phyloP scores from a whole-genome alignment of 1,140 invertebrate species.

The Nasonia vitripennis region DNA sequence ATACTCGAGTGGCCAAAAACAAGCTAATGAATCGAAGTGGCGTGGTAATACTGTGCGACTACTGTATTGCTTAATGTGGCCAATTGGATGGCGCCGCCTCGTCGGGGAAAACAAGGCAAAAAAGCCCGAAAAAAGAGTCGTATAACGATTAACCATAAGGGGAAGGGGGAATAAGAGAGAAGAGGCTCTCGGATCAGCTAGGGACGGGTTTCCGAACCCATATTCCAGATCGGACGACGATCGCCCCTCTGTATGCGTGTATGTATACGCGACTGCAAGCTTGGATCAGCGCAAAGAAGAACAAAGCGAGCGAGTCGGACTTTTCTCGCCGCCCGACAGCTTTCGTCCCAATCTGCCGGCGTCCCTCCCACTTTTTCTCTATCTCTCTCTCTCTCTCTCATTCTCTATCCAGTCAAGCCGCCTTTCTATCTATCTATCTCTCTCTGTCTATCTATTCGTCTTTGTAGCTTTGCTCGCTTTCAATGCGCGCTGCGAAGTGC shows the following conservation, averaged over 20 bases:
- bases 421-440: not conserved
- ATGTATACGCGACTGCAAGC: too few relatives aligned
- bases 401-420: not conserved
- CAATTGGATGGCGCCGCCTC: not conserved
- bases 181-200: not conserved
- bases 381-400: not conserved
- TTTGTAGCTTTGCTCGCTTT: not conserved
- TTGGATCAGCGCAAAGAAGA: too few relatives aligned
- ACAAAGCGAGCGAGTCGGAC: too few relatives aligned
- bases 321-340: not conserved
- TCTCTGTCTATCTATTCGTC: not conserved
- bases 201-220: too few relatives aligned
- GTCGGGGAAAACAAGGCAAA: slow-evolving; percentile 8
- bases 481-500: slow-evolving; percentile 6
- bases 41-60: too few relatives aligned
- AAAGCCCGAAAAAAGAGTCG: not conserved
- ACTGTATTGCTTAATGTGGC: too few relatives aligned
- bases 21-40: too few relatives aligned
- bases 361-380: not conserved
- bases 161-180: not conserved
- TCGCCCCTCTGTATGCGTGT: too few relatives aligned
- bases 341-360: not conserved
- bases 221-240: too few relatives aligned
- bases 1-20: too few relatives aligned
- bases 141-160: not conserved